Base-by-base conservation (phyloP, 2,888 invertebrate genomes). In the Sesia bembeciformis region DNA sequence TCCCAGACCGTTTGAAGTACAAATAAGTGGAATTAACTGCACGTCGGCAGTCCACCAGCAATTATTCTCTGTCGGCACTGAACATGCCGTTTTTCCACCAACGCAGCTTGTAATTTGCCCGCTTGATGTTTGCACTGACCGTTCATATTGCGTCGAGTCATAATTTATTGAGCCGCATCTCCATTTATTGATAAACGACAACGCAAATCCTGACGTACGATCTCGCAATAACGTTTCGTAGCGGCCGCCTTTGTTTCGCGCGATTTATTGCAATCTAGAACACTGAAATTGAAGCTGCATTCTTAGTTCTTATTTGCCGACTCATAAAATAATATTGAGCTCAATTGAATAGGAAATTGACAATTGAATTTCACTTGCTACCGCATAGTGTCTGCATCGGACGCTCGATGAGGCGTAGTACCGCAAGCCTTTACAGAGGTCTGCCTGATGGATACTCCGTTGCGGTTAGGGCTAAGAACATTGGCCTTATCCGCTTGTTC, bases 21-120 rank as follows among this genome's bases (percentile, higher is more conserved):
- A 80, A 78, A 81, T 79, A 78, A 75, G 74, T 67, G 68, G 73
- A 77, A 81, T 81, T 78, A 80, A 81, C 76, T 74, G 69, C 74
- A 70, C 69, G 74, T 71, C 67, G 70, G 67, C 65, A 67, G 71
- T 70, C 68, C 61, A 66, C 62, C 67, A 66, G 78, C 79, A 78
- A 84, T 85, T 76, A 84, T 73, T 84, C 81, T 77, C 76, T 77
- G 81, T 78, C 80, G 64, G 63, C 55, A 42, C 53, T 53, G 61
- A 60, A 56, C 68, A 65, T 60, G 68, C 64, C 68, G 71, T 82
- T 81, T 84, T 83, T 79, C 42, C 46, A 46, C 8, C 76, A 70
- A 66, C 66, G 67, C 62, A 57, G 61, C 66, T 72, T 74, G 78
- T 82, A 79, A 83, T 83, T 83, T 78, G 71, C 71, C 64, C 60